phyloP scores from a whole-genome alignment of 1,140 invertebrate genomes.

The Bactericera cockerelli region DNA sequence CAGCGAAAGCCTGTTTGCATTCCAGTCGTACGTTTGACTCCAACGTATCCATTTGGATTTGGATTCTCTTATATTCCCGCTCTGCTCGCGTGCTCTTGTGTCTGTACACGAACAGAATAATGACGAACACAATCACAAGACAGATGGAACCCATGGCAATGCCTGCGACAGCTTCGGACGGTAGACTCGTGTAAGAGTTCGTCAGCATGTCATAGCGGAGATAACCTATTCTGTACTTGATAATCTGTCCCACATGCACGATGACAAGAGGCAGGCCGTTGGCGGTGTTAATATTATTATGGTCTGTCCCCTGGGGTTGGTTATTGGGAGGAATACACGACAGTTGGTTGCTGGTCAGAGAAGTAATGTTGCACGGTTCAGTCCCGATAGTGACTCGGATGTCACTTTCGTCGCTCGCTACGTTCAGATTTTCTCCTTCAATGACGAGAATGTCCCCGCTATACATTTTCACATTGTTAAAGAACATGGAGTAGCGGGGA shows the following conservation, averaged over 20 bases:
- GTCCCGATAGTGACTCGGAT: constrained; percentile 85
- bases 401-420: constrained; percentile 81
- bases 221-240: constrained; percentile 74
- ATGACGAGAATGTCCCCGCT: constrained; percentile 92
- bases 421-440: constrained; percentile 81
- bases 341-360: constrained; percentile 69
- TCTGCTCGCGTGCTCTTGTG: constrained; percentile 89
- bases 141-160: constrained; percentile 68
- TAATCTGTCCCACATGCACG: constrained; percentile 63
- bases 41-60: constrained; percentile 98
- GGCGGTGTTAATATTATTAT: constrained; percentile 59
- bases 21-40: constrained; percentile 95
- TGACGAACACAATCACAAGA: constrained; percentile 66
- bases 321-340: constrained; percentile 76
- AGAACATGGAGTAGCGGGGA: constrained; percentile 78
- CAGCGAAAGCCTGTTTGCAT: constrained; percentile 97
- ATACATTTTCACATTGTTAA: constrained; percentile 69
- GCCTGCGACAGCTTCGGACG: constrained; percentile 70
- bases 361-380: constrained; percentile 79
- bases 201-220: constrained; percentile 77
- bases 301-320: constrained; percentile 73
- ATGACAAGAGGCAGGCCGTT: constrained; percentile 70
- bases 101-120: constrained; percentile 74
- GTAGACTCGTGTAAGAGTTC: constrained; percentile 51
- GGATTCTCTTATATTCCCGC: constrained; percentile 89